Evolutionary conservation across 1,140 invertebrate species (phyloP), one percentile per base, ranked within the genome.

Genomic region (Drosophila kohkoa): DNA sequence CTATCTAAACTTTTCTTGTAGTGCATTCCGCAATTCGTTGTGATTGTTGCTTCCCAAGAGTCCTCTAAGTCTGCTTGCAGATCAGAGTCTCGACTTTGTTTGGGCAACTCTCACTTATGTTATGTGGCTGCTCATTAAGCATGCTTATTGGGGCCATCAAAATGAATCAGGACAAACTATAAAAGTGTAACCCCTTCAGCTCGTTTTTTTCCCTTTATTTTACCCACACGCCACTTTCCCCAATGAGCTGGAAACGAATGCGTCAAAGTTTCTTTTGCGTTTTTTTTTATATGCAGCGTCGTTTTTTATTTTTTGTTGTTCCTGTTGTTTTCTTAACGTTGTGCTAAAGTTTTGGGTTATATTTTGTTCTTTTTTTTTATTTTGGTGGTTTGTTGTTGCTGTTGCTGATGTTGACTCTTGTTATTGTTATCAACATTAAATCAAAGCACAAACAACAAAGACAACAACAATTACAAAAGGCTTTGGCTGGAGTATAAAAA

Each of bases 371-470:
- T 72, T 75, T 65, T 71, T 64, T 28, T 59, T 25, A 4, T 25
- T 25, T 25, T 25, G 20, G 20, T 25, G 20, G 20, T 25, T 25
- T 64, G 49, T 49, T 70, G 51, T 51, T 64, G 45, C 15, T 46
- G 25, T 15, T 79, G 79, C 13, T 25, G 25, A 5, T 63, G 66
- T 69, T 57, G 66, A 58, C 58, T 70, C 52, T 81, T 90, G 82
- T 82, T 90, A 86, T 90, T 90, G 87, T 90, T 86, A 85, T 90
- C 81, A 82, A 87, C 87, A 90, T 90, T 90, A 89, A 89, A 89
- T 89, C 85, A 89, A 89, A 90, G 88, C 81, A 89, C 82, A 89
- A 78, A 90, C 85, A 90, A 89, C 82, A 90, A 79, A 67, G 72
- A 82, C 86, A 82, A 89, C 81, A 89, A 81, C 81, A 89, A 89